Percentiles rank a stretch among this genome's conserved stretches.
These are phyloP conservation scores for Agapornis canus DNA, from an alignment of 2,797 vertebrate genomes.

Conservation along the genomic window DNA sequence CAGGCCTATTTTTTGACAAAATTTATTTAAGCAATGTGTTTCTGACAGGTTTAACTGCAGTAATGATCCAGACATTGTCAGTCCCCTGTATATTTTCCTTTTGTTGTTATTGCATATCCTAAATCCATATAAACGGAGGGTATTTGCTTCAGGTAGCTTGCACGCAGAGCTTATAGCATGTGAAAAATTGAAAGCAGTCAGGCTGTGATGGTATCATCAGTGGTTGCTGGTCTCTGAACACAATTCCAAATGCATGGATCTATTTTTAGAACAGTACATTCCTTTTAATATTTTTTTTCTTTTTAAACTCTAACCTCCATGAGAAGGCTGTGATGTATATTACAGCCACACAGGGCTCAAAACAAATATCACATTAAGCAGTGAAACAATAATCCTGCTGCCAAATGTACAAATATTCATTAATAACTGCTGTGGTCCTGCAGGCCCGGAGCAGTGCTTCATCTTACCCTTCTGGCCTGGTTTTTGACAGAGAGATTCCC, in stretches of 20 bases:
- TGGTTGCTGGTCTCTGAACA: background rate
- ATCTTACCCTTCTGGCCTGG: constrained; percentile 13
- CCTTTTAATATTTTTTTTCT: background rate
- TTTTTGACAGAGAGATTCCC: constrained; percentile 45
- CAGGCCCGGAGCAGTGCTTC: constrained; percentile 21
- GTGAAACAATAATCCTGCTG: constrained; percentile 65
- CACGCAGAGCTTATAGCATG: background rate
- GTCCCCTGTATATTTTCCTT: background rate
- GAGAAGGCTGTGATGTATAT: constrained; percentile 41
- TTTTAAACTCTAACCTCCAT: constrained; percentile 36
- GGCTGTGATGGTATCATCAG: background rate
- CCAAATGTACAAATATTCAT: constrained; percentile 63
- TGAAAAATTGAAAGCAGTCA: constrained; percentile 1
- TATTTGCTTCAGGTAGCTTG: background rate
- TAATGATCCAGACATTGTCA: background rate
- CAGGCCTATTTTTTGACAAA: background rate
- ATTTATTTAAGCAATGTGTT: background rate
- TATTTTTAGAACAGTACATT: constrained; percentile 44
- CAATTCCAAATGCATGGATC: background rate
- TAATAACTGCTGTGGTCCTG: constrained; percentile 22
- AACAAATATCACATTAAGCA: constrained; percentile 49
- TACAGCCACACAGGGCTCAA: constrained; percentile 36
- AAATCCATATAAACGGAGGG: background rate
- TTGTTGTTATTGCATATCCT: background rate
- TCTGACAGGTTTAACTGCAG: background rate